Conservation (phyloP, 2,888 invertebrate genomes). For the Gibbula magus region DNA sequence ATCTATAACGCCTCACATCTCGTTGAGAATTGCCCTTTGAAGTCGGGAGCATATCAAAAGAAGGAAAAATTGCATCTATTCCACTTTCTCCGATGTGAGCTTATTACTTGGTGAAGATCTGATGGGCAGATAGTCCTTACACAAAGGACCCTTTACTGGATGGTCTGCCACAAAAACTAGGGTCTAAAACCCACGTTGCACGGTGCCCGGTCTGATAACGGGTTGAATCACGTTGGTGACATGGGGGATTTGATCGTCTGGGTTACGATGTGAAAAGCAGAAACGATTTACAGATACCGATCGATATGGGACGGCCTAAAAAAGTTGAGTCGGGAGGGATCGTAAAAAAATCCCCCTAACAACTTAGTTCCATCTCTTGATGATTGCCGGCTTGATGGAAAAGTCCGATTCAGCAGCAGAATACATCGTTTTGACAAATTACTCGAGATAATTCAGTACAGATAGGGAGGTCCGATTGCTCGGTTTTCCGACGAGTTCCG, state of each 20-base stretch:
- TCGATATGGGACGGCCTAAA: not conserved
- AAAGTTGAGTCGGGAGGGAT: not conserved
- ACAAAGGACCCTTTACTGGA: not conserved
- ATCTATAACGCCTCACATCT: constrained; percentile 3
- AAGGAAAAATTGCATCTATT: constrained; percentile 8
- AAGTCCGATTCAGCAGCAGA: constrained; percentile 4
- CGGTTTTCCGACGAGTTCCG: not conserved
- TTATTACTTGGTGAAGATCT: constrained; percentile 1
- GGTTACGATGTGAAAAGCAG: constrained; percentile 13
- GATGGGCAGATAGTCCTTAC: not conserved
- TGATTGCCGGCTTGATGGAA: not conserved
- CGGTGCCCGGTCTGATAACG: not conserved
- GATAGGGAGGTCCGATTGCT: constrained; percentile 15
- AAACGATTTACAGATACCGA: not conserved
- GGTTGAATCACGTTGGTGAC: not conserved
- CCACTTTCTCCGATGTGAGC: constrained; percentile 8
- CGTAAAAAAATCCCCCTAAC: constrained; percentile 10
- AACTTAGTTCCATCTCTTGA: constrained; percentile 5
- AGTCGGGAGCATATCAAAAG: constrained; percentile 4
- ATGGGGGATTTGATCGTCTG: not conserved
- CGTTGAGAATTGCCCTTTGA: constrained; percentile 15
- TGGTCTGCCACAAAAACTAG: constrained; percentile 17
- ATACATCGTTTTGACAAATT: constrained; percentile 19
- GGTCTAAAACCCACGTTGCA: constrained; percentile 15
- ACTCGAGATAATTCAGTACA: not conserved